Percentiles rank a stretch among this genome's conserved stretches.
Evolutionary conservation across 2,888 invertebrate species (phyloP).

Genomic region (Siphonodentalium dalli): DNA sequence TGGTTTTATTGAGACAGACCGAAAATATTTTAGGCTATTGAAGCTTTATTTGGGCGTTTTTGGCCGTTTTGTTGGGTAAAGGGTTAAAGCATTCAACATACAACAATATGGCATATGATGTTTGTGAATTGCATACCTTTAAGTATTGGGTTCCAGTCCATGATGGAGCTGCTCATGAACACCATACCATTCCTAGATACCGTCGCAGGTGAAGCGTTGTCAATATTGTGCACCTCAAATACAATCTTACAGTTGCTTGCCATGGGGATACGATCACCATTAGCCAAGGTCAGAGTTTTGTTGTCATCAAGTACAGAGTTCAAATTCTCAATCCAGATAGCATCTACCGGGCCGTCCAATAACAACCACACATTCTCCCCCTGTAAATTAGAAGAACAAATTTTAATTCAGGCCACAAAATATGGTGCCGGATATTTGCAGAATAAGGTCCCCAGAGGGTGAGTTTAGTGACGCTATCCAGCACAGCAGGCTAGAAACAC

Average conservation of each 20-base stretch:
- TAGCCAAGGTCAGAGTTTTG: slow-evolving; percentile 66
- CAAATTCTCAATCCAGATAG: slow-evolving; percentile 67
- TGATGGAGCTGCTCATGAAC: slow-evolving; percentile 95
- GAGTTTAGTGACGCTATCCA: no score
- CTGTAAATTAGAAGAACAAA: slow-evolving; percentile 62
- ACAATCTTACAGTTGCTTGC: slow-evolving; percentile 65
- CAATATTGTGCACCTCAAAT: slow-evolving; percentile 67
- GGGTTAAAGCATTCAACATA: no score
- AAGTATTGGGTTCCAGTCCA: slow-evolving; percentile 91
- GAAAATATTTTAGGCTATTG: no score
- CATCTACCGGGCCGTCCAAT: slow-evolving; percentile 66
- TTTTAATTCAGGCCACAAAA: no score
- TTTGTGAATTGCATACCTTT: slow-evolving; percentile 73
- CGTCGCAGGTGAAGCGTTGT: slow-evolving; percentile 67
- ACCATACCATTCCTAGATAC: slow-evolving; percentile 67
- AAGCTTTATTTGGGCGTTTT: no score
- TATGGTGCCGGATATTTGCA: no score
- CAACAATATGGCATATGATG: not conserved
- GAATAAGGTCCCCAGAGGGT: no score
- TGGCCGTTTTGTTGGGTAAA: no score
- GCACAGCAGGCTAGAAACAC: no score
- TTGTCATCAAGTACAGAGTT: slow-evolving; percentile 67
- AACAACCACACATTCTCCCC: slow-evolving; percentile 66
- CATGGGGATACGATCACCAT: slow-evolving; percentile 67
- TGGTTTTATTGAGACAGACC: no score